Conservation (phyloP, 2,797 vertebrate species). For the Fratercula arctica region DNA sequence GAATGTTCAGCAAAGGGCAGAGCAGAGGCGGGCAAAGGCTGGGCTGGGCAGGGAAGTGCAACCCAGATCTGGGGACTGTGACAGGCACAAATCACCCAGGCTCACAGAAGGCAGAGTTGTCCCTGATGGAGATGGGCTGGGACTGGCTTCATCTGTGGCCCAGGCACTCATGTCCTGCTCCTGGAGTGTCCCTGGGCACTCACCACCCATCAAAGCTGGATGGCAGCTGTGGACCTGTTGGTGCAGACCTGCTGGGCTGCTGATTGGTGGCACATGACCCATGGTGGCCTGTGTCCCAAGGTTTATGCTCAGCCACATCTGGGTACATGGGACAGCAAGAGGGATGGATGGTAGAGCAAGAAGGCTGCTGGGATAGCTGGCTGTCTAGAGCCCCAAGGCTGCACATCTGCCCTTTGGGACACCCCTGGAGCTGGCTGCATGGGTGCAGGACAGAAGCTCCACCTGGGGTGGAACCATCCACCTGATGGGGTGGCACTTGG, state of each 20-base stretch:
- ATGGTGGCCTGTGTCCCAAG: neutral
- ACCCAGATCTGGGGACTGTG: neutral
- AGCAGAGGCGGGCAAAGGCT: neutral
- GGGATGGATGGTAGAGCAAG: neutral
- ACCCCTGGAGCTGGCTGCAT: neutral
- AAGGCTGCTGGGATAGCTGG: neutral
- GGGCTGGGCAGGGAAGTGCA: rapidly evolving
- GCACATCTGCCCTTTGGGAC: neutral
- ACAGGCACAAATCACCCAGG: neutral
- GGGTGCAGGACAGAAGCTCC: neutral
- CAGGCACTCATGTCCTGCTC: neutral
- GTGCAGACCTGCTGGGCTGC: neutral
- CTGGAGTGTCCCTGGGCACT: neutral
- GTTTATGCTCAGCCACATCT: neutral
- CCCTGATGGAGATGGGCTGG: neutral
- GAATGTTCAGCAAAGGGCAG: neutral
- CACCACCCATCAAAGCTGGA: neutral
- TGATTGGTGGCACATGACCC: neutral
- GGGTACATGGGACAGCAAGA: neutral
- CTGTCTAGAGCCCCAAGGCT: neutral
- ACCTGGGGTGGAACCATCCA: neutral
- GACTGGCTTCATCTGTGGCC: neutral
- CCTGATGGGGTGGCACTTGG: neutral
- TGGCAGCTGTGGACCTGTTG: neutral
- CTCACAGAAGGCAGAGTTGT: neutral